A percentile compares a stretch with the other conserved stretches of the same genome.
Conservation (phyloP, 2,113 vertebrate genomes). For the Forbesichthys papilliferus region DNA sequence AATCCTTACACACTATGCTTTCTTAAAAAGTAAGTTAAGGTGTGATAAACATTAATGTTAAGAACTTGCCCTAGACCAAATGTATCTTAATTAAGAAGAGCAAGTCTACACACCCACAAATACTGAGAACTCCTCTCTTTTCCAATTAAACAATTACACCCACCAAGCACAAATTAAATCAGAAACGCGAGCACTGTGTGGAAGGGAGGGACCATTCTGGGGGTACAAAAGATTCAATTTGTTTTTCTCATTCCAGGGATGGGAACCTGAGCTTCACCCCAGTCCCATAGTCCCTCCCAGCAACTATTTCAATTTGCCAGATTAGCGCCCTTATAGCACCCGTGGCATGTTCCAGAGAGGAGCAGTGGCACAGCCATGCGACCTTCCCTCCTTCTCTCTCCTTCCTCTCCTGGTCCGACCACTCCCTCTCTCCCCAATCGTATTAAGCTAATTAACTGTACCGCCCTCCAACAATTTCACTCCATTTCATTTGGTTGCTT, state of each 20-base stretch:
- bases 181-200: conserved; percentile 31
- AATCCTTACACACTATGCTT: too few relatives aligned
- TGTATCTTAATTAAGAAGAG: too few relatives aligned
- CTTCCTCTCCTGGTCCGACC: conserved; percentile 34
- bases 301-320: conserved; percentile 74
- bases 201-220: conserved; percentile 27
- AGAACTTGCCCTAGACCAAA: too few relatives aligned
- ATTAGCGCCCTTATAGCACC: conserved; percentile 68
- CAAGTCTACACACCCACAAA: conserved; percentile 14
- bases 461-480: conserved; percentile 53
- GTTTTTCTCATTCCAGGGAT: conserved; percentile 67
- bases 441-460: conserved; percentile 77
- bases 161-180: conserved; percentile 61
- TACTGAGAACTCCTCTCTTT: conserved; percentile 1
- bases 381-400: conserved; percentile 25
- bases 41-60: too few relatives aligned
- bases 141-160: conserved; percentile 35
- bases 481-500: conserved; percentile 54
- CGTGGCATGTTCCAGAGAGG: conserved; percentile 58
- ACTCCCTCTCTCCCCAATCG: conserved; percentile 64
- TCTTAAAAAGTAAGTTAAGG: too few relatives aligned
- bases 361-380: conserved; percentile 20
- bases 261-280: conserved; percentile 51
- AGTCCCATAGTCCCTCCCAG: conserved; percentile 45
- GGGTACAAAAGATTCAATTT: conserved; percentile 63